These are phyloP conservation scores for Polydrusus tereticollis DNA, from an alignment of 2,888 invertebrate species.

Conservation along the genomic window DNA sequence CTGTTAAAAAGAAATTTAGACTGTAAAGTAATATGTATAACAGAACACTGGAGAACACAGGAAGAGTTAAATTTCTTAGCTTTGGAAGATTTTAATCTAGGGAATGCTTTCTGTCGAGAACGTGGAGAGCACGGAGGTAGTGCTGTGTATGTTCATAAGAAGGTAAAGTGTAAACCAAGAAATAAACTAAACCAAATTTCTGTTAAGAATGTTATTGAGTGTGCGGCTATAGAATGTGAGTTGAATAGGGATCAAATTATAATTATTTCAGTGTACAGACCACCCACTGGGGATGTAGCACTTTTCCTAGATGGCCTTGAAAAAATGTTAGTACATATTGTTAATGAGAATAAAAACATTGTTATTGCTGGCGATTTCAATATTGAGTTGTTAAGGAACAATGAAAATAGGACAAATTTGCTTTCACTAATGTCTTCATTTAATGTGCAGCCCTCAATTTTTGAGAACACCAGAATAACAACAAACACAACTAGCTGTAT, in stretches of 20 bases:
- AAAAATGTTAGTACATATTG: background rate
- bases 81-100: background rate
- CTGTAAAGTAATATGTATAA: constrained; percentile 17
- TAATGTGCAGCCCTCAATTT: background rate
- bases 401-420: background rate
- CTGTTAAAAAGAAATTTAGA: background rate
- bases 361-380: too few species aligned
- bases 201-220: constrained; percentile 6
- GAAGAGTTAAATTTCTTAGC: background rate
- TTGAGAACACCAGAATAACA: background rate
- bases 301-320: background rate
- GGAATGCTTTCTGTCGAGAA: constrained; percentile 18
- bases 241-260: constrained; percentile 19
- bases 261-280: too few species aligned
- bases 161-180: background rate
- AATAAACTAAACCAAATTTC: constrained; percentile 8
- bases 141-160: constrained; percentile 3
- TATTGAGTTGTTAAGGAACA: constrained; percentile 14
- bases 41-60: too few species aligned
- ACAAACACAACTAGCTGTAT: constrained; percentile 5
- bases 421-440: too few species aligned
- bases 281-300: background rate
- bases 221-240: constrained; percentile 20
- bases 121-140: too few species aligned
- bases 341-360: constrained; percentile 8